Evolutionary conservation across 2,113 vertebrate species (phyloP).

Genomic region (Leucopternis melanops): DNA sequence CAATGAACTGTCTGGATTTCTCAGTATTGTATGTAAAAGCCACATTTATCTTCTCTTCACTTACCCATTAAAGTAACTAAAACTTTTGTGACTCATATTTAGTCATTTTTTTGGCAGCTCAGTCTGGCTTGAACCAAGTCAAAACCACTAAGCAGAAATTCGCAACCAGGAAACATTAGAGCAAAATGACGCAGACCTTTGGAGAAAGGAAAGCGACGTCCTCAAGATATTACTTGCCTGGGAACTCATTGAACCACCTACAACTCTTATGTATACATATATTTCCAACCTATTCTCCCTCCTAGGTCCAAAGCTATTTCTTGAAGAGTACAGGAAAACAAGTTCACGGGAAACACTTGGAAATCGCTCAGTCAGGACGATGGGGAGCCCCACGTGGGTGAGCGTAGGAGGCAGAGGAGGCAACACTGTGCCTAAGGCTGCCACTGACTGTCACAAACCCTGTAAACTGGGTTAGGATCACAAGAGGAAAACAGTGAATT

Average conservation of each 20-base stretch:
- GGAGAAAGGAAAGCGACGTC: background rate
- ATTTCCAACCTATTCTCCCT: background rate
- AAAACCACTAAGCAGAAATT: background rate
- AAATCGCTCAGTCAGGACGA: background rate
- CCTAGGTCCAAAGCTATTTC: background rate
- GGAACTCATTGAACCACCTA: background rate
- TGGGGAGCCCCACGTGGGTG: fast-evolving
- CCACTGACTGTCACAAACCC: background rate
- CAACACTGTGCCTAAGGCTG: background rate
- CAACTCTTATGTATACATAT: fast-evolving
- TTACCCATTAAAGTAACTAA: background rate
- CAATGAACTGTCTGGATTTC: background rate
- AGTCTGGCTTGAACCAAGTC: background rate
- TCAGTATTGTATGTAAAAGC: background rate
- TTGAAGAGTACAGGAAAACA: background rate
- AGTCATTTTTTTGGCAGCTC: background rate
- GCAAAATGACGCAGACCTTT: background rate
- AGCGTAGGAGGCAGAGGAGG: background rate
- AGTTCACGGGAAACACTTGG: background rate
- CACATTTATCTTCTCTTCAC: background rate
- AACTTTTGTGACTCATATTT: background rate
- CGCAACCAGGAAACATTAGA: background rate
- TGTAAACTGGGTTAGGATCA: background rate
- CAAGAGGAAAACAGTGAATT: background rate
- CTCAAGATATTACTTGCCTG: background rate